phyloP scores from a whole-genome alignment of 2,113 vertebrate species.

The Hoplias malabaricus region DNA sequence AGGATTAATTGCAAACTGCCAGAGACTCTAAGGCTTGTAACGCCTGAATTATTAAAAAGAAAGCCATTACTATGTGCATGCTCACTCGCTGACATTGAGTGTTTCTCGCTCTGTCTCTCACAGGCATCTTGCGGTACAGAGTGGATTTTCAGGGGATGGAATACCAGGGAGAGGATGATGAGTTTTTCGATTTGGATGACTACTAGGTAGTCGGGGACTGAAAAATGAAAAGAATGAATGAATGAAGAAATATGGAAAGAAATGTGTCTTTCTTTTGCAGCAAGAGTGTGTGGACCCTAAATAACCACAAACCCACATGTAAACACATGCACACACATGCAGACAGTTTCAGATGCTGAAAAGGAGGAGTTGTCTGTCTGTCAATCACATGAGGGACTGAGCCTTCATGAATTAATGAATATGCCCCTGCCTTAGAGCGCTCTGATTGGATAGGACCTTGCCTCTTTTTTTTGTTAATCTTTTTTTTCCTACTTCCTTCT shows the following conservation, averaged over 20 bases:
- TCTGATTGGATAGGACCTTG: conserved; percentile 88
- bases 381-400: conserved; percentile 71
- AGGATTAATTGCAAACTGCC: too few species aligned
- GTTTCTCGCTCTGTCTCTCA: not conserved
- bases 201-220: conserved; percentile 99
- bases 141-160: conserved; percentile 99
- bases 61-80: not conserved
- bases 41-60: not conserved
- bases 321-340: conserved; percentile 2
- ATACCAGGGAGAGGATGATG: conserved; percentile 97
- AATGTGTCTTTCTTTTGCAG: conserved; percentile 71
- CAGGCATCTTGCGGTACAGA: conserved; percentile 98
- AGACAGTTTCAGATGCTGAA: conserved; percentile 67
- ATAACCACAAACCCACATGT: conserved; percentile 65
- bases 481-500: conserved; percentile 68
- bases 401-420: conserved; percentile 74
- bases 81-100: not conserved
- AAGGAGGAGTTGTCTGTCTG: conserved; percentile 72
- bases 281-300: conserved; percentile 67
- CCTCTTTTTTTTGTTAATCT: conserved; percentile 77
- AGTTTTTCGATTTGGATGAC: conserved; percentile 99
- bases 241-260: conserved; percentile 69
- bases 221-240: conserved; percentile 63
- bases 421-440: conserved; percentile 96
- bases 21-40: not conserved